A percentile compares a stretch with the other conserved stretches of the same genome.
phyloP scores from a whole-genome alignment of 2,888 invertebrate species.

The Aleiodes testaceus region DNA sequence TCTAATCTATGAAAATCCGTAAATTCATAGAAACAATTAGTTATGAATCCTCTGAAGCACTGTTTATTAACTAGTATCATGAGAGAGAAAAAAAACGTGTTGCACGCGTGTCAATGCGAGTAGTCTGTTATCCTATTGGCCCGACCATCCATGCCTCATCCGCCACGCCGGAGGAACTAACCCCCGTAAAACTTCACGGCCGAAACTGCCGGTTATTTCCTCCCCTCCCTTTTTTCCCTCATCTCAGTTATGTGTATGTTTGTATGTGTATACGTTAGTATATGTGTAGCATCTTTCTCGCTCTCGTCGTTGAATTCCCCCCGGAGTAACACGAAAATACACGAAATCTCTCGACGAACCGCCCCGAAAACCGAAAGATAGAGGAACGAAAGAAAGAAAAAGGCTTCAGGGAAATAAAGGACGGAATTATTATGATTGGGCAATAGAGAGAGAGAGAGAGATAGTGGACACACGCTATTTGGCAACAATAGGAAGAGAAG shows the following conservation, averaged over 20 bases:
- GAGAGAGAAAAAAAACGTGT: background rate
- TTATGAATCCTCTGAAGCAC: background rate
- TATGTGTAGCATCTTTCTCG: conserved; percentile 34
- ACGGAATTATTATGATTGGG: conserved; percentile 14
- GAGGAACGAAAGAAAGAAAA: conserved; percentile 27
- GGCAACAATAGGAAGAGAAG: conserved; percentile 12
- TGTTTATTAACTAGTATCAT: conserved; percentile 1
- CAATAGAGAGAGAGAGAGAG: conserved; percentile 7
- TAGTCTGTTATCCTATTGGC: conserved; percentile 35
- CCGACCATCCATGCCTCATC: conserved; percentile 55
- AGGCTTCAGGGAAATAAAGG: conserved; percentile 12
- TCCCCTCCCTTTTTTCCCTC: conserved; percentile 33
- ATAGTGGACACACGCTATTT: background rate
- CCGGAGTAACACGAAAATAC: conserved; percentile 63
- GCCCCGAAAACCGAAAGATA: conserved; percentile 39
- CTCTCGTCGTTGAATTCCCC: conserved; percentile 55
- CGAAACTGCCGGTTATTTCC: conserved; percentile 52
- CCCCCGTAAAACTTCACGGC: conserved; percentile 55
- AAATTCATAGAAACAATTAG: background rate
- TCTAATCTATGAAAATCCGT: background rate
- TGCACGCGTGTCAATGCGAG: conserved; percentile 27
- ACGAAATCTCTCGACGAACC: conserved; percentile 62
- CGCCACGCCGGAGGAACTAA: conserved; percentile 57
- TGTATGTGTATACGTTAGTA: background rate
- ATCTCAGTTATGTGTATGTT: conserved; percentile 23